Conservation (phyloP, 2,888 invertebrate species). For the Platycnemis pennipes region DNA sequence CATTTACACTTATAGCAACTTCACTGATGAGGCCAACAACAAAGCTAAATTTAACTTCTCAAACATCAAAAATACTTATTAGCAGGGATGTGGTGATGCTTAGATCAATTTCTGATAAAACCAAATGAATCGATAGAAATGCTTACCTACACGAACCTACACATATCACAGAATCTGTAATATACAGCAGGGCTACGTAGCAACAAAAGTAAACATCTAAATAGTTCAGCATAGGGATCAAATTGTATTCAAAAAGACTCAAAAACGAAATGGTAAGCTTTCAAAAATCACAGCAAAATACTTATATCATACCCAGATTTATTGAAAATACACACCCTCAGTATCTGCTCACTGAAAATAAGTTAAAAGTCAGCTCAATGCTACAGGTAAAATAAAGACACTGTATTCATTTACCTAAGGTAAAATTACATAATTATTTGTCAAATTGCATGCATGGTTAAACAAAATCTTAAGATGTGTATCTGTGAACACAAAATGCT, state of each 20-base stretch:
- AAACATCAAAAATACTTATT: background rate
- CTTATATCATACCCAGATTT: background rate
- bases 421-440: conserved; percentile 10
- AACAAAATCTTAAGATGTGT: background rate
- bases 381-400: conserved; percentile 57
- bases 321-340: conserved; percentile 52
- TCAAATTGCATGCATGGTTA: conserved; percentile 49
- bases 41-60: background rate
- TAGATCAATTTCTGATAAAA: background rate
- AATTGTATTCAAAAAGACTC: background rate
- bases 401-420: conserved; percentile 12
- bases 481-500: conserved; percentile 31
- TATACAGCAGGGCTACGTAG: background rate
- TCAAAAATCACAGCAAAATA: background rate
- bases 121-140: background rate
- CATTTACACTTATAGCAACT: background rate
- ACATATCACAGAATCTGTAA: background rate
- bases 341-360: conserved; percentile 64
- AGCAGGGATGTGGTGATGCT: background rate
- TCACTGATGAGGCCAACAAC: background rate
- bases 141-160: background rate
- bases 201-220: background rate
- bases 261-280: background rate
- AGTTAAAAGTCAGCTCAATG: conserved; percentile 36
- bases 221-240: background rate